Conservation (phyloP, 2,113 vertebrate genomes). For the Tetrax tetrax region DNA sequence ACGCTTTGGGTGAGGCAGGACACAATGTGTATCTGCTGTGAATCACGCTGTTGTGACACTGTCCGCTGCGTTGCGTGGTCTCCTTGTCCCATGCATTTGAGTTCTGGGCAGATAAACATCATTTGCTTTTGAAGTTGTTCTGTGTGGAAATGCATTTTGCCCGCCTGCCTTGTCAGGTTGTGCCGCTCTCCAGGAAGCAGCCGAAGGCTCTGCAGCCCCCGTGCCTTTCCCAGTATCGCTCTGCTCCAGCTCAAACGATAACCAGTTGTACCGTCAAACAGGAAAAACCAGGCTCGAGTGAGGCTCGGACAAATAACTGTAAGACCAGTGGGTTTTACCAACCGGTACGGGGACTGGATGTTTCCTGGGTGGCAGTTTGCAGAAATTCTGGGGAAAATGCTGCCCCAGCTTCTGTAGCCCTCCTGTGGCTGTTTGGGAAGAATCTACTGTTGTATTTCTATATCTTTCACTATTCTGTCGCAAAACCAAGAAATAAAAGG, state of each 20-base stretch:
- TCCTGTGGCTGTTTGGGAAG: neutral
- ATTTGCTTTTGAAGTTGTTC: neutral
- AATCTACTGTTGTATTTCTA: rapidly evolving
- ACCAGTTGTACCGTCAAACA: neutral
- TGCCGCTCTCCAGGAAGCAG: neutral
- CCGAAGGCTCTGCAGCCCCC: neutral
- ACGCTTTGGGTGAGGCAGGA: neutral
- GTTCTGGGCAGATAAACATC: neutral
- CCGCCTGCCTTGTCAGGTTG: rapidly evolving
- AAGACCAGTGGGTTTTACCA: neutral
- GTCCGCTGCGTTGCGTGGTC: rapidly evolving
- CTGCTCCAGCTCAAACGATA: neutral
- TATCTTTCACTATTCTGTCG: no score
- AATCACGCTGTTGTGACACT: neutral
- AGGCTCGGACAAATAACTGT: neutral
- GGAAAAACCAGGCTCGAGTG: neutral
- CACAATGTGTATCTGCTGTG: neutral
- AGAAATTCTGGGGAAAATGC: neutral
- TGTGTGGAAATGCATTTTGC: neutral
- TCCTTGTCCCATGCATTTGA: neutral
- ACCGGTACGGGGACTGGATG: neutral
- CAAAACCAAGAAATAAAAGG: neutral
- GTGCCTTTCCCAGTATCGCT: neutral
- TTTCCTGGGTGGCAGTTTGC: neutral
- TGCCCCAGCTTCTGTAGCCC: neutral